Conservation (phyloP, 2,113 vertebrate genomes). For the Phalacrocorax aristotelis region DNA sequence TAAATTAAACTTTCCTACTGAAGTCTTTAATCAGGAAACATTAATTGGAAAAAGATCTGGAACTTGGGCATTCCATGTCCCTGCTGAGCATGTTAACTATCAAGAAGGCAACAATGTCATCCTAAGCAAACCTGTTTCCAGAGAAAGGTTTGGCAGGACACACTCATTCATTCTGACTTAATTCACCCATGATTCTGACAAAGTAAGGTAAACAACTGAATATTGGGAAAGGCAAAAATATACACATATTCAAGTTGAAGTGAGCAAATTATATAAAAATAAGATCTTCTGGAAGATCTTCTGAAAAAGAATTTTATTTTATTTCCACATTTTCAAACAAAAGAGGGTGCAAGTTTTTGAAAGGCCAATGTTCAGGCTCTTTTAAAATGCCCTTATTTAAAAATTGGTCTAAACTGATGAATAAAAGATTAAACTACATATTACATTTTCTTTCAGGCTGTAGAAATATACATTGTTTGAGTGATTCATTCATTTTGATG, state of each 20-base stretch:
- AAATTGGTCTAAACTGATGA: neutral
- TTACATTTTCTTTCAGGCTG: neutral
- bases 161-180: neutral
- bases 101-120: neutral
- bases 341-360: neutral
- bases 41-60: neutral
- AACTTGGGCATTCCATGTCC: neutral
- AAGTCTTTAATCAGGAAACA: neutral
- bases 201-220: neutral
- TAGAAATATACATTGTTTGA: neutral
- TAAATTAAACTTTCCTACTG: neutral
- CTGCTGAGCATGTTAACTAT: neutral
- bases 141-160: neutral
- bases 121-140: neutral
- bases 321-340: neutral
- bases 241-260: neutral
- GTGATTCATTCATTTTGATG: neutral
- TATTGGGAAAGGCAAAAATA: neutral
- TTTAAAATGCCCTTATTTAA: neutral
- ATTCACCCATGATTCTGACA: neutral
- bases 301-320: neutral
- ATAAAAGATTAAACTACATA: neutral
- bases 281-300: neutral
- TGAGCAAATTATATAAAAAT: neutral
- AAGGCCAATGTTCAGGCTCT: neutral